Conservation (phyloP, 2,797 vertebrate genomes). For the Yasuhikotakia modesta region DNA sequence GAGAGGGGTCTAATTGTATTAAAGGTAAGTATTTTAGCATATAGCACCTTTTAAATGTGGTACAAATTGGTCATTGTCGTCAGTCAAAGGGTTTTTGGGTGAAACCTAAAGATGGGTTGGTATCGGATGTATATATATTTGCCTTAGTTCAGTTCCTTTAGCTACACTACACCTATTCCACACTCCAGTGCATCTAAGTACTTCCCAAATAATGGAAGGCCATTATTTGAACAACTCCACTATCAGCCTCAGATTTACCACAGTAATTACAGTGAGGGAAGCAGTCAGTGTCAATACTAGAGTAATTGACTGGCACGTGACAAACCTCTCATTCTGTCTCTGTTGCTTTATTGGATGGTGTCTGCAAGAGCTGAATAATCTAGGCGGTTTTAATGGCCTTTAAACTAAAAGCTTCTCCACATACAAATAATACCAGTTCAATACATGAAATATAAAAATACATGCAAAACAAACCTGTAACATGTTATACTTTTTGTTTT, state of each 20-base stretch:
- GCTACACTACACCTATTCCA: neutral
- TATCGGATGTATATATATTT: constrained; percentile 7
- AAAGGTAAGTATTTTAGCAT: constrained; percentile 27
- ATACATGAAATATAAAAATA: neutral
- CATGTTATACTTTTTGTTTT: no score
- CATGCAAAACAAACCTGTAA: no score
- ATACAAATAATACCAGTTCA: neutral
- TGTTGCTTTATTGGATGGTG: constrained; percentile 1
- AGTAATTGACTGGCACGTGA: constrained; percentile 25
- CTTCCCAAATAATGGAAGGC: neutral
- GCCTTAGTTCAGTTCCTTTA: neutral
- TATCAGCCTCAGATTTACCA: constrained; percentile 30
- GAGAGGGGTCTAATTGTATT: constrained; percentile 37
- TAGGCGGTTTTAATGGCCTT: neutral
- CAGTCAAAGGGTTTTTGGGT: constrained; percentile 6
- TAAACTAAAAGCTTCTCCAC: neutral
- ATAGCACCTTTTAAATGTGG: constrained; percentile 5
- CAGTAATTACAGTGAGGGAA: constrained; percentile 18
- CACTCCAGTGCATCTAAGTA: constrained; percentile 24
- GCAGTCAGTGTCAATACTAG: constrained; percentile 13
- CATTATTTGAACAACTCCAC: constrained; percentile 18
- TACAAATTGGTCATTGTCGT: constrained; percentile 13
- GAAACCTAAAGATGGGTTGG: neutral
- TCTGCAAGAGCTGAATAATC: neutral
- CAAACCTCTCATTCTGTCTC: neutral